Percentiles rank a stretch among this genome's conserved stretches.
phyloP scores from a whole-genome alignment of 2,113 vertebrate genomes.

The Bos indicus region DNA sequence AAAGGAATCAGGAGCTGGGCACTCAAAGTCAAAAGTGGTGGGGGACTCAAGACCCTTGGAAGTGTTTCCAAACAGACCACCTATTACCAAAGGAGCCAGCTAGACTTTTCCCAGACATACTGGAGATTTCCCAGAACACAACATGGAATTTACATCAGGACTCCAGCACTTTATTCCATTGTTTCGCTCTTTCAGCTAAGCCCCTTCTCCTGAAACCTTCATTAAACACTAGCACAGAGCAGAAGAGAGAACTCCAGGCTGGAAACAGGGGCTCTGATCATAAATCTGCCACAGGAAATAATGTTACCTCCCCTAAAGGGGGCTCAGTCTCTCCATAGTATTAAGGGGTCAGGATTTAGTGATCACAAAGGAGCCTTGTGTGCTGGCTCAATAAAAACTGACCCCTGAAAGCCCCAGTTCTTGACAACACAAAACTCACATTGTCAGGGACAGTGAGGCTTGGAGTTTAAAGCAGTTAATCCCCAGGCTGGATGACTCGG shows the following conservation, averaged over 20 bases:
- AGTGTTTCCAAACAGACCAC: background rate
- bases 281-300: background rate
- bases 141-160: background rate
- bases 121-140: background rate
- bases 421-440: background rate
- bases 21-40: background rate
- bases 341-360: background rate
- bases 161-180: background rate
- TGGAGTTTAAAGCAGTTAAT: conserved; percentile 89
- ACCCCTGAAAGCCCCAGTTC: background rate
- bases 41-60: background rate
- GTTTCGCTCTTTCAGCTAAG: background rate
- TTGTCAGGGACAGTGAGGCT: background rate
- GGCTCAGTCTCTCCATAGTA: background rate
- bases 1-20: background rate
- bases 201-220: background rate
- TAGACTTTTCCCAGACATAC: background rate
- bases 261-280: background rate
- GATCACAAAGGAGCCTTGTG: background rate
- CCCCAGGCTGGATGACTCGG: conserved; percentile 87
- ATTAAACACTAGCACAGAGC: background rate
- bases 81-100: background rate
- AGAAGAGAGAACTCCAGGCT: background rate
- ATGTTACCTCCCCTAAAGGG: background rate
- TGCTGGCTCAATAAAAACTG: background rate